Percentiles rank a stretch among this genome's conserved stretches.
Conservation (phyloP, 1,140 invertebrate species). For the Pogonomyrmex barbatus region DNA sequence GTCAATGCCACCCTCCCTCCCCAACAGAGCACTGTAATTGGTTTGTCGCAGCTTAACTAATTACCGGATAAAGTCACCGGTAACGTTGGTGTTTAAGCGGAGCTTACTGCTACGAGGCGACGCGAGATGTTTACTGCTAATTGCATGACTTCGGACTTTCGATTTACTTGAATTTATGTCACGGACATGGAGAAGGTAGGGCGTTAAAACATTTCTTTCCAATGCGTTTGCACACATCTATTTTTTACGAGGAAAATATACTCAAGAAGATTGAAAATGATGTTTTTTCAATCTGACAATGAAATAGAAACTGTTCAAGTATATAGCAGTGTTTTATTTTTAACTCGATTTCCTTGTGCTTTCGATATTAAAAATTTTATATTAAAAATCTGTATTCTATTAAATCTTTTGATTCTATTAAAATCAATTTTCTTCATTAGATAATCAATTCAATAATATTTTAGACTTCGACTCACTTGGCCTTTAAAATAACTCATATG, state of each 20-base stretch:
- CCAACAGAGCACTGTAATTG: constrained; percentile 68
- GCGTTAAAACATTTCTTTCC: constrained; percentile 41
- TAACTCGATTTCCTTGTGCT: background rate
- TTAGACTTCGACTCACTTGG: background rate
- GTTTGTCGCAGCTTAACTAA: constrained; percentile 76
- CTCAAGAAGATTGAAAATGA: background rate
- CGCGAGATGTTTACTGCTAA: constrained; percentile 75
- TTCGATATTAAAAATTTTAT: constrained; percentile 17
- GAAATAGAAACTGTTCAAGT: background rate
- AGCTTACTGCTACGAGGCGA: constrained; percentile 71
- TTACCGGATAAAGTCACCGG: constrained; percentile 75
- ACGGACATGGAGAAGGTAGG: background rate
- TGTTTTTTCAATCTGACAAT: constrained; percentile 22
- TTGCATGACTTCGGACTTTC: constrained; percentile 64
- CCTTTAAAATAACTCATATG: background rate
- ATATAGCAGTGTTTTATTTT: constrained; percentile 5
- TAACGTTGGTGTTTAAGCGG: constrained; percentile 68
- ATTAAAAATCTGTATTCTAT: background rate
- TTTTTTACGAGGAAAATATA: constrained; percentile 7
- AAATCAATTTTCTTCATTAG: background rate
- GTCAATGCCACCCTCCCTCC: constrained; percentile 60
- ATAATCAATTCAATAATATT: constrained; percentile 14
- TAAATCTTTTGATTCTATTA: background rate
- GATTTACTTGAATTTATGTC: constrained; percentile 68
- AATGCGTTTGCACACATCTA: background rate